Conservation (phyloP, 2,888 invertebrate genomes). For the Mythimna pallens region DNA sequence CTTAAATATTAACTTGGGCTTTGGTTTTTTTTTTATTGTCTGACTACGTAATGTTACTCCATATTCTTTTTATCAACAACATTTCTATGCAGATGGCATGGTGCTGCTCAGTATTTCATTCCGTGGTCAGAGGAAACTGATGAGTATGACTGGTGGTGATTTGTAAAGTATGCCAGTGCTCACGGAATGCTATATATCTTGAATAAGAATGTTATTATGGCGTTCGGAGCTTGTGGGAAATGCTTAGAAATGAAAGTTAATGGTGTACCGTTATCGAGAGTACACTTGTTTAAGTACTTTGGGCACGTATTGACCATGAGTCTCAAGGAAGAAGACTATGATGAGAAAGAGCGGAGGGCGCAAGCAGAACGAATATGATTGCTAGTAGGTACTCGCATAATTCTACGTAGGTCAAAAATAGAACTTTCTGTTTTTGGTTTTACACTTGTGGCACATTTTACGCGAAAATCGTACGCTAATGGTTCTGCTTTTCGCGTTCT, state of each 20-base stretch:
- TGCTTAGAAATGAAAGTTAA: neutral
- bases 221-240: neutral
- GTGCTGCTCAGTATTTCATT: neutral
- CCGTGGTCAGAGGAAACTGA: neutral
- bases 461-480: neutral
- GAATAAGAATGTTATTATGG: neutral
- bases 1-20: slow-evolving; percentile 15
- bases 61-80: neutral
- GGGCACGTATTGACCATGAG: too few relatives aligned
- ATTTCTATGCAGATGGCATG: neutral
- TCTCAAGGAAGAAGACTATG: too few relatives aligned
- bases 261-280: neutral
- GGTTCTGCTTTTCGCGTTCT: neutral
- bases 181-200: neutral
- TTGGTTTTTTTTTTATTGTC: slow-evolving; percentile 9
- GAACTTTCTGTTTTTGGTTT: too few relatives aligned
- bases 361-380: too few relatives aligned
- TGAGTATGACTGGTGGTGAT: neutral
- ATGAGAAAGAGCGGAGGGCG: neutral
- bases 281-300: neutral
- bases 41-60: neutral
- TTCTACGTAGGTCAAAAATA: too few relatives aligned
- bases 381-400: too few relatives aligned
- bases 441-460: neutral
- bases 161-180: too few relatives aligned